These are phyloP conservation scores for Axea sp. DNA, from an alignment of 2,888 invertebrate species.

Conservation along the genomic window DNA sequence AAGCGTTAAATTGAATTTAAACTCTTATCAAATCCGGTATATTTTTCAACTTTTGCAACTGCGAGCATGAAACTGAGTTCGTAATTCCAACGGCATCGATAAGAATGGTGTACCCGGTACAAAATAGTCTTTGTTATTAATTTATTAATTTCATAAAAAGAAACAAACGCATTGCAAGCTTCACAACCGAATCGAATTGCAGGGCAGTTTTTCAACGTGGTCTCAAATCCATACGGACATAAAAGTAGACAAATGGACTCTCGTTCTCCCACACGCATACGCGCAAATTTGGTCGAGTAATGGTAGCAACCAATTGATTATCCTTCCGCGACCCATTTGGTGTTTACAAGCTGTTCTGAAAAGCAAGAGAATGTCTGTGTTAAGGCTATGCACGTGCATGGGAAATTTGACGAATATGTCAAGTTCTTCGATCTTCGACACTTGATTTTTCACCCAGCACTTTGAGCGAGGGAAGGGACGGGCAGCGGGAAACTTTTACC, in stretches of 20 bases:
- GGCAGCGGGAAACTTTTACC: constrained; percentile 62
- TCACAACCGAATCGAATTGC: constrained; percentile 23
- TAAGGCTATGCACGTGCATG: constrained; percentile 61
- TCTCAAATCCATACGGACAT: constrained; percentile 44
- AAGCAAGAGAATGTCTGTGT: constrained; percentile 68
- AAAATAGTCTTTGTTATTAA: no score
- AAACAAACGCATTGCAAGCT: no score
- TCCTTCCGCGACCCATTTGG: constrained; percentile 71
- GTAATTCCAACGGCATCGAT: no score
- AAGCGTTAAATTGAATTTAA: no score
- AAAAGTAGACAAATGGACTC: constrained; percentile 53
- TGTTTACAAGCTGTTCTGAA: constrained; percentile 76
- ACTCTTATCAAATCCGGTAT: no score
- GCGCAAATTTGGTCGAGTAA: constrained; percentile 62
- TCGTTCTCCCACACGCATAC: constrained; percentile 45
- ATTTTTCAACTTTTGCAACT: no score
- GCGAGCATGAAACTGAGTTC: no score
- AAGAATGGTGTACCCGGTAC: no score
- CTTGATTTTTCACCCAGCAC: constrained; percentile 59
- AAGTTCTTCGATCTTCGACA: constrained; percentile 47
- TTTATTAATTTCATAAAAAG: no score
- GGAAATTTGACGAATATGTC: constrained; percentile 43
- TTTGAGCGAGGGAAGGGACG: constrained; percentile 60
- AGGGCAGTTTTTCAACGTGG: constrained; percentile 44
- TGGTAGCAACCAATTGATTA: constrained; percentile 68